phyloP scores from a whole-genome alignment of 2,888 invertebrate genomes.

The Eupithecia subumbrata region DNA sequence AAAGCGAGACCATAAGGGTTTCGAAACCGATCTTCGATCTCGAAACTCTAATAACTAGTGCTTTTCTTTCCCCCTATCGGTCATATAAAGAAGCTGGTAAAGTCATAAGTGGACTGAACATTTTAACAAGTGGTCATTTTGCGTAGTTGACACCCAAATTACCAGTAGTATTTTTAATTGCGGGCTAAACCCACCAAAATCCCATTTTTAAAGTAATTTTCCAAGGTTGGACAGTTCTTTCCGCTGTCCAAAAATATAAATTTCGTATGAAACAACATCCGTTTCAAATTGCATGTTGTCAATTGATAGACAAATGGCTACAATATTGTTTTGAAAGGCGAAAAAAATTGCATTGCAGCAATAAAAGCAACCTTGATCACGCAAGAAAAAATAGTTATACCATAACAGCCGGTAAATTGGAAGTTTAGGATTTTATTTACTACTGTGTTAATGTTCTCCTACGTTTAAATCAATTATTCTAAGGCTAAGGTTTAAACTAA shows the following conservation, averaged over 20 bases:
- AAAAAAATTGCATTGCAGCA: constrained; percentile 22
- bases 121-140: no score
- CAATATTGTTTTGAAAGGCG: constrained; percentile 31
- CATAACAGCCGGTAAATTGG: background rate
- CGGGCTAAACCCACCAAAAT: no score
- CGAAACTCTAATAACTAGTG: no score
- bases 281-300: constrained; percentile 41
- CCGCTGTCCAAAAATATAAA: constrained; percentile 24
- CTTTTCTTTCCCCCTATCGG: no score
- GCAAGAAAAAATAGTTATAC: background rate
- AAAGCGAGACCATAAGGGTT: no score
- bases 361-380: constrained; percentile 13
- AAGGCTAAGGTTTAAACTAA: no score
- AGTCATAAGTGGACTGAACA: no score
- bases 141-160: no score
- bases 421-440: background rate
- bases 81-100: no score
- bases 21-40: no score
- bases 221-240: background rate
- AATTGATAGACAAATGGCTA: constrained; percentile 38
- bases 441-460: background rate
- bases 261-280: constrained; percentile 38
- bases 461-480: no score
- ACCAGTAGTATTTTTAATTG: no score
- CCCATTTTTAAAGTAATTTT: background rate